A percentile compares a stretch with the other conserved stretches of the same genome.
These are phyloP conservation scores for Salvelinus namaycush DNA, from an alignment of 2,113 vertebrate species.

Conservation along the genomic window DNA sequence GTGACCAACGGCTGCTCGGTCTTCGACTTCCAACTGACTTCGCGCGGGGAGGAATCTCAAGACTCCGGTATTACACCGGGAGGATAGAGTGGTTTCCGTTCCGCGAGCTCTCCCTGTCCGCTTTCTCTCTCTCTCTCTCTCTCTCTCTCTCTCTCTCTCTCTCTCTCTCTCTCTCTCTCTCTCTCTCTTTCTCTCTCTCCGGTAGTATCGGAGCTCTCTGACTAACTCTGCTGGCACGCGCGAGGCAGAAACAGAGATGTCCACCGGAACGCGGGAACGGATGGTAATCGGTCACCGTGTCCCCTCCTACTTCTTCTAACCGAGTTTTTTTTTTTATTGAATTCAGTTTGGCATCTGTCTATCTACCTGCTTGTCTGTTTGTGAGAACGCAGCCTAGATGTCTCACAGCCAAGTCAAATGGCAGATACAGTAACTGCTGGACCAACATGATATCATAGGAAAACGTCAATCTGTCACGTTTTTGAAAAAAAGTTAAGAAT, in stretches of 20 bases:
- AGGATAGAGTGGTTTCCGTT: slow-evolving; percentile 59
- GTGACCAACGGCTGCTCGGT: slow-evolving; percentile 41
- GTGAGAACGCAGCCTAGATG: too few relatives aligned
- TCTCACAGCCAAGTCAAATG: too few relatives aligned
- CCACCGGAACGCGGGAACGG: slow-evolving; percentile 13
- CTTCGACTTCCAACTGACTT: slow-evolving; percentile 60
- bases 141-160: slow-evolving; percentile 16
- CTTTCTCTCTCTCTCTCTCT: slow-evolving; percentile 44
- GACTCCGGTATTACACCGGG: slow-evolving; percentile 67
- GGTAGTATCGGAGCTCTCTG: slow-evolving; percentile 47
- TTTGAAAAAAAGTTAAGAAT: too few relatives aligned
- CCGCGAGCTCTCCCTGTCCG: slow-evolving; percentile 25
- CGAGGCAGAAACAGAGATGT: neutral
- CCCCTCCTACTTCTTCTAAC: slow-evolving; percentile 24
- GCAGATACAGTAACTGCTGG: too few relatives aligned
- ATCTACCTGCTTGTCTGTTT: neutral
- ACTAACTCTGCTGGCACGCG: slow-evolving; percentile 19
- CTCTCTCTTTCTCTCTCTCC: slow-evolving; percentile 38
- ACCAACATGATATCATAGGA: too few relatives aligned
- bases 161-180: too few relatives aligned
- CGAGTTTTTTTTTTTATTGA: neutral
- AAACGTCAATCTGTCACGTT: too few relatives aligned
- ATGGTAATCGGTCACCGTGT: neutral
- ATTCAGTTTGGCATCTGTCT: neutral
- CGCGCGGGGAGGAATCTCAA: slow-evolving; percentile 6